Evolutionary conservation across 2,888 invertebrate genomes (phyloP).

Genomic region (Diarsia rubi): DNA sequence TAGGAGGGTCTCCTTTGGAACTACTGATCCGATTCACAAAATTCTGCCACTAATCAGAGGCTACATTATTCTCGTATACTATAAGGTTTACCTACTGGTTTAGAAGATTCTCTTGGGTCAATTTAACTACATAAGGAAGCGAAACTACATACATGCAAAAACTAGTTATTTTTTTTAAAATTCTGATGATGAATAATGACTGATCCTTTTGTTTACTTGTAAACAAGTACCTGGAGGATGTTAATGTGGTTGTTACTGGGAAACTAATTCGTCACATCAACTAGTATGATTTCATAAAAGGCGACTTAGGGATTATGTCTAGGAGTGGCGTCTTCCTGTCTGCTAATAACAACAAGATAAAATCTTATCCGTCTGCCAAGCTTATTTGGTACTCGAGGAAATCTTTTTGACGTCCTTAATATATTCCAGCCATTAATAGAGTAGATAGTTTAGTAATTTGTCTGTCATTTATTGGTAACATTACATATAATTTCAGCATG

Average conservation of each 20-base stretch:
- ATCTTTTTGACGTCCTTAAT: neutral
- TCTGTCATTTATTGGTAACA: neutral
- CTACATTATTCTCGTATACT: no score
- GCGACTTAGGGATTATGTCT: conserved; percentile 1
- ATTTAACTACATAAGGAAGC: no score
- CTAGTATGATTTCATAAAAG: conserved; percentile 13
- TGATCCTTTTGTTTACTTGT: neutral
- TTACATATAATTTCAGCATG: no score
- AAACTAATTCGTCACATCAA: neutral
- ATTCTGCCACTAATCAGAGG: no score
- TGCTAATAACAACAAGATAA: conserved; percentile 11
- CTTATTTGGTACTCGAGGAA: neutral
- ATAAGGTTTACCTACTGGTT: no score
- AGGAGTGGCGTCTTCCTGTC: conserved; percentile 20
- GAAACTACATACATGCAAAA: no score
- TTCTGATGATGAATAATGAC: neutral
- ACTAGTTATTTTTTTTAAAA: neutral
- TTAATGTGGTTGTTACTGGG: neutral
- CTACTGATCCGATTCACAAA: no score
- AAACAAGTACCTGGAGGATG: no score
- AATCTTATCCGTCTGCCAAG: neutral
- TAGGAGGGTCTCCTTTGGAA: no score
- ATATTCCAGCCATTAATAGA: neutral
- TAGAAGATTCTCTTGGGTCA: no score
- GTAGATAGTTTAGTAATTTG: neutral